These are phyloP conservation scores for Ceryle rudis DNA, from an alignment of 2,797 vertebrate species.

Conservation along the genomic window DNA sequence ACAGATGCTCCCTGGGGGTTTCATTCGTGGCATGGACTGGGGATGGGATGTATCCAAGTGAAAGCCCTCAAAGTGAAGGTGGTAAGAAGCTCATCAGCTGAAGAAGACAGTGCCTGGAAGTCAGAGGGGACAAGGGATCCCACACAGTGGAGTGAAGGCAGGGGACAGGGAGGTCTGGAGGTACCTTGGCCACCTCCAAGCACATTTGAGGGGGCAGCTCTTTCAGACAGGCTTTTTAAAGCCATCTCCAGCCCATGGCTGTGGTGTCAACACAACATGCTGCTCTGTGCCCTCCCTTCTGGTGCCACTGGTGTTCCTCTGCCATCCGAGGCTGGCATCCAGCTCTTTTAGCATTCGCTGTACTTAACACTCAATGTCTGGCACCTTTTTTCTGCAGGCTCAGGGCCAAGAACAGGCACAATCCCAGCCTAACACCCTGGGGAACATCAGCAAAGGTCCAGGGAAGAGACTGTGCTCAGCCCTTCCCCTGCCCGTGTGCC, in stretches of 20 bases:
- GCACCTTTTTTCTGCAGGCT: background rate
- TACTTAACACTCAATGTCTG: background rate
- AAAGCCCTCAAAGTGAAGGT: background rate
- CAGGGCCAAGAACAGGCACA: background rate
- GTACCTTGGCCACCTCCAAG: background rate
- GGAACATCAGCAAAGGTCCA: background rate
- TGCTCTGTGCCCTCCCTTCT: background rate
- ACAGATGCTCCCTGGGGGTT: background rate
- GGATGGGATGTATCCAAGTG: background rate
- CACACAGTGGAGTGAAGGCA: background rate
- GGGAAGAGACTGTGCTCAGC: background rate
- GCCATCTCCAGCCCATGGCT: background rate
- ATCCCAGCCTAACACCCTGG: background rate
- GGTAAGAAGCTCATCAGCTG: background rate
- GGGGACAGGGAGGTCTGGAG: background rate
- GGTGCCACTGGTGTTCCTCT: fast-evolving
- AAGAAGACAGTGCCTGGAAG: background rate
- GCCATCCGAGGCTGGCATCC: background rate
- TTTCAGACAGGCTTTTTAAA: background rate
- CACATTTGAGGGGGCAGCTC: background rate
- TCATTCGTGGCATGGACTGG: background rate
- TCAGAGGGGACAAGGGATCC: background rate
- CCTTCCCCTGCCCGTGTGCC: background rate
- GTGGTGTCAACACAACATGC: fast-evolving
- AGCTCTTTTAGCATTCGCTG: background rate